phyloP scores from a whole-genome alignment of 2,888 invertebrate species.

The Polymixis flavicincta region DNA sequence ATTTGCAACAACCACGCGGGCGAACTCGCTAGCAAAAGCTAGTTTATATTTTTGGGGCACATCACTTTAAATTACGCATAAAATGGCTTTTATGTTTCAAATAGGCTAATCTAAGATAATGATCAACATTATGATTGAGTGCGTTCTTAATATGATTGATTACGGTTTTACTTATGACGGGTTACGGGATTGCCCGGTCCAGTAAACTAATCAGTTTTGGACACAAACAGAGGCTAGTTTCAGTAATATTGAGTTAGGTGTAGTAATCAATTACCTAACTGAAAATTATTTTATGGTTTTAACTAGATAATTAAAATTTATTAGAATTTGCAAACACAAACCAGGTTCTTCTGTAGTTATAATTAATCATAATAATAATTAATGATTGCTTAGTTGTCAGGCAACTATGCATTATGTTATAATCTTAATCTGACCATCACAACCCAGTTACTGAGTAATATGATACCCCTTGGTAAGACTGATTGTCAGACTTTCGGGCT shows the following conservation, averaged over 20 bases:
- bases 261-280: conserved; percentile 2
- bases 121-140: conserved; percentile 20
- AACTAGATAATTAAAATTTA: background rate
- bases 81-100: background rate
- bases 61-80: background rate
- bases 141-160: conserved; percentile 32
- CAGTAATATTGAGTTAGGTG: background rate
- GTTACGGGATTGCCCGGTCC: background rate
- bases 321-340: background rate
- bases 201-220: conserved; percentile 25
- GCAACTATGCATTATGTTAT: too few relatives aligned
- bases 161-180: conserved; percentile 12
- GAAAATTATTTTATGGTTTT: background rate
- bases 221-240: background rate
- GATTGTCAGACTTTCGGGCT: background rate
- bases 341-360: too few relatives aligned
- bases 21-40: too few relatives aligned
- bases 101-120: conserved; percentile 1
- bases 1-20: too few relatives aligned
- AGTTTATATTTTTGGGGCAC: too few relatives aligned
- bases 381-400: too few relatives aligned
- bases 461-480: background rate
- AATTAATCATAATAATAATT: too few relatives aligned
- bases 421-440: background rate
- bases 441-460: background rate